Base-by-base conservation (phyloP, 1,140 invertebrate species). In the Brachionus plicatilis region DNA sequence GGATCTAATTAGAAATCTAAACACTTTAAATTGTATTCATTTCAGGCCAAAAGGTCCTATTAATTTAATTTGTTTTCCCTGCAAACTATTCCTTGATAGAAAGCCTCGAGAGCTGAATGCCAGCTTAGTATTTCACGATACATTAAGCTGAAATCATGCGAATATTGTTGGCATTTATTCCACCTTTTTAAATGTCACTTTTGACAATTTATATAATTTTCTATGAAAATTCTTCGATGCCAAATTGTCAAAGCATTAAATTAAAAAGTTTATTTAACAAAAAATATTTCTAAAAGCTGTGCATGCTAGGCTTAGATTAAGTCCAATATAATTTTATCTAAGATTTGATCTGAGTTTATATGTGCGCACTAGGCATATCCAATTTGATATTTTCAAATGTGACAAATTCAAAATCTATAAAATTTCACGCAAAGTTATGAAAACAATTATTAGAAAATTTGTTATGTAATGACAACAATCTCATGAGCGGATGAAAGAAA, bases 51-150 rank as follows among this genome's bases (percentile, higher is more conserved):
- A 72, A 72, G 68, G 68, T 72, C 37, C 68, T 72, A 68, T 68
- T 68, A 68, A 68, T 68, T 68, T 68, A 68, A 68, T 68, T 68
- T 41, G 66, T 33, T 68, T 68, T 41, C 24, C 66, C 66, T 68
- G 27, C 33, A 68, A 68, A 68, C 66, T 33, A 68, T 68, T 68
- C 27, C 66, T 68, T 68, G 27, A 68, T 33, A 33, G 33, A 29
- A 68, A 68, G 66, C 66, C 27, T 68, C 33, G 33, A 68, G 33
- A 68, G 33, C 24, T 68, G 66, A 68, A 68, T 68, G 66, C 66
- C 66, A 68, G 27, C 33, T 41, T 68, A 68, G 66, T 17, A 33
- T 68, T 60, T 68, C 24, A 68, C 66, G 66, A 68, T 68, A 68
- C 66, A 68, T 68, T 68, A 14, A 33, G 20, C 33, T 33, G 27